Base-by-base conservation (phyloP, 2,888 invertebrate genomes). In the Latrodectus elegans region DNA sequence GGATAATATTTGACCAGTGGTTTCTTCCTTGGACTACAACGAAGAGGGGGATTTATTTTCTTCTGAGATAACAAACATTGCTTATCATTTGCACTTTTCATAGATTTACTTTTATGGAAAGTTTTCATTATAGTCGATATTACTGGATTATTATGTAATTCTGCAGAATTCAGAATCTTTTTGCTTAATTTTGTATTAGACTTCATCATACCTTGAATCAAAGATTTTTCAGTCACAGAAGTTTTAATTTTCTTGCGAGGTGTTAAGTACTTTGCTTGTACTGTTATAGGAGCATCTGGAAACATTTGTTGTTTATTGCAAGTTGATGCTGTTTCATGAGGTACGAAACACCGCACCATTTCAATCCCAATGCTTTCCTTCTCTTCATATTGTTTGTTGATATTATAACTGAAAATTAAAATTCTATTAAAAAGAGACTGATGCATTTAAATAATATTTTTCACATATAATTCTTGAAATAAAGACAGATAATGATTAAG, bases 21-120 rank as follows among this genome's bases (percentile, higher is more conserved):
- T 53, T 86, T 87, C 22, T 87, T 87, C 49, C 81, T 87, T 8
- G 86, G 81, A 67, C 81, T 87, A 14, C 77, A 60, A 14, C 80
- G 52, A 2, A 85, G 60, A 8, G 85, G 79, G 4, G 11, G 11
- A 10, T 6, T n/a, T 0, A 12, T 6, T 60, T 60, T 60, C 60
- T 60, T 60, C 6, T 60, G 60, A 10, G n/a, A 12, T 38, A 38
- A 38, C 4, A 4, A 38, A 6, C 38, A 38, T 15, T n/a, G 12
- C n/a, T 11, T 12, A 60, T 60, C 60, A 60, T 60, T 60, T 11
- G 60, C 11, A 26, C 11, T 26, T 70, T 26, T 38, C 26, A 9
- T 15, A 52, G 72, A 22, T 17, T 52, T 72, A 17, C n/a, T 15
- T 11, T 10, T 6, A 10, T 15, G 51, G 2, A 52, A 51, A 52